phyloP scores from a whole-genome alignment of 2,888 invertebrate genomes.

The Vannuccia rotundouncinata region DNA sequence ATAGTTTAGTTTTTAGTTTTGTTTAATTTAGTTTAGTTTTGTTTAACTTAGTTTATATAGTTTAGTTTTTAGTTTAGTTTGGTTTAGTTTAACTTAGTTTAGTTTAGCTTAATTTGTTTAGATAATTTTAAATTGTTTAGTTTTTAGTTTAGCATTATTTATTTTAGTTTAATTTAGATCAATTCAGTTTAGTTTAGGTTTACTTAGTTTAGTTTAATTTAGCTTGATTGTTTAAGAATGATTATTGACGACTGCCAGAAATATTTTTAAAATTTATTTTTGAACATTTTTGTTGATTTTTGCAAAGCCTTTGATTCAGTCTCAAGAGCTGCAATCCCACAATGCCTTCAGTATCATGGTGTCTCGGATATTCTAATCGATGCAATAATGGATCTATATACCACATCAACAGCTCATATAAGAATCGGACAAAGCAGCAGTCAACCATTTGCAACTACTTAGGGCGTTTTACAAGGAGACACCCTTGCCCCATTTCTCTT shows the following conservation, averaged over 20 bases:
- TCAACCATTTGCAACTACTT: slow-evolving; percentile 9
- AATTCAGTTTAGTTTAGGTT: too few relatives aligned
- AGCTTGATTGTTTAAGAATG: neutral
- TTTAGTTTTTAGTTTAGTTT: too few relatives aligned
- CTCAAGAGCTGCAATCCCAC: slow-evolving; percentile 7
- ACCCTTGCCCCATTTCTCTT: slow-evolving; percentile 15
- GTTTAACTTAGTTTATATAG: too few relatives aligned
- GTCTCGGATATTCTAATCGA: slow-evolving; percentile 5
- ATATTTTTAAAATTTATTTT: neutral
- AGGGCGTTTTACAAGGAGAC: slow-evolving; percentile 8
- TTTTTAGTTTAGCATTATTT: too few relatives aligned
- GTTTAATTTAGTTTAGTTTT: too few relatives aligned
- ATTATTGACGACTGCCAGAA: slow-evolving; percentile 7
- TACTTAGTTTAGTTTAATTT: too few relatives aligned
- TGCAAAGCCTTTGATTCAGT: slow-evolving; percentile 5
- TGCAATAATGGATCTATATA: slow-evolving; percentile 11
- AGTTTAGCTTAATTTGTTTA: too few relatives aligned
- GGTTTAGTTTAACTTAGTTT: too few relatives aligned
- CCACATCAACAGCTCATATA: neutral
- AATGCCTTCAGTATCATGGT: slow-evolving; percentile 25
- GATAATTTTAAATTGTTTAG: too few relatives aligned
- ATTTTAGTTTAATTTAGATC: too few relatives aligned
- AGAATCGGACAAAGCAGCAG: neutral
- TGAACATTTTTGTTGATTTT: slow-evolving; percentile 16
- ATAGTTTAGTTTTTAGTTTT: too few relatives aligned